phyloP scores from a whole-genome alignment of 2,113 vertebrate species.

The Neopipo cinnamomea region DNA sequence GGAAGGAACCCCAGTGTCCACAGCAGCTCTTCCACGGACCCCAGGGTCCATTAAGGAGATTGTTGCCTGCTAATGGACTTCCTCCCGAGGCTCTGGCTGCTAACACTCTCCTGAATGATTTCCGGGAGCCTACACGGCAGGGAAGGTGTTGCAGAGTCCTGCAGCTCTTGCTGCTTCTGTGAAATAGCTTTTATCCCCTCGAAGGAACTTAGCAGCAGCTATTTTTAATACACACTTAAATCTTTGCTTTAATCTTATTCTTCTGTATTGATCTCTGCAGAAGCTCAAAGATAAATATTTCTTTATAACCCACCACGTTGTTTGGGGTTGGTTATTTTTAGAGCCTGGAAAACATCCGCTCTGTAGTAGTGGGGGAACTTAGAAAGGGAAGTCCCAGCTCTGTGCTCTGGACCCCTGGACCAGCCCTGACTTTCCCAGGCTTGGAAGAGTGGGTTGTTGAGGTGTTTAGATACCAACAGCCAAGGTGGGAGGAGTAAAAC shows the following conservation, averaged over 20 bases:
- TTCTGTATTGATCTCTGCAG: neutral
- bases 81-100: conserved; percentile 29
- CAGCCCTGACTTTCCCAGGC: neutral
- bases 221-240: neutral
- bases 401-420: neutral
- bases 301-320: neutral
- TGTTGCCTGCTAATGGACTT: conserved; percentile 51
- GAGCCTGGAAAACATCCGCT: neutral
- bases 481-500: neutral
- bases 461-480: neutral
- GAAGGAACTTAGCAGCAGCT: neutral
- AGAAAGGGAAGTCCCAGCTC: neutral
- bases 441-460: neutral
- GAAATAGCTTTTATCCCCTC: neutral
- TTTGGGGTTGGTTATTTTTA: conserved; percentile 17
- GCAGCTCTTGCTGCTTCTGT: neutral
- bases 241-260: neutral
- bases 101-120: conserved; percentile 4
- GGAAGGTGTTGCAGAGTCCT: conserved; percentile 29
- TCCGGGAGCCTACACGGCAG: neutral
- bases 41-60: conserved; percentile 30
- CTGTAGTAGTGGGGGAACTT: neutral
- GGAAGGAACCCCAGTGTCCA: neutral
- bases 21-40: neutral
- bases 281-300: neutral